Base-by-base conservation (phyloP, 2,113 vertebrate species). In the Dendropsophus ebraccatus region DNA sequence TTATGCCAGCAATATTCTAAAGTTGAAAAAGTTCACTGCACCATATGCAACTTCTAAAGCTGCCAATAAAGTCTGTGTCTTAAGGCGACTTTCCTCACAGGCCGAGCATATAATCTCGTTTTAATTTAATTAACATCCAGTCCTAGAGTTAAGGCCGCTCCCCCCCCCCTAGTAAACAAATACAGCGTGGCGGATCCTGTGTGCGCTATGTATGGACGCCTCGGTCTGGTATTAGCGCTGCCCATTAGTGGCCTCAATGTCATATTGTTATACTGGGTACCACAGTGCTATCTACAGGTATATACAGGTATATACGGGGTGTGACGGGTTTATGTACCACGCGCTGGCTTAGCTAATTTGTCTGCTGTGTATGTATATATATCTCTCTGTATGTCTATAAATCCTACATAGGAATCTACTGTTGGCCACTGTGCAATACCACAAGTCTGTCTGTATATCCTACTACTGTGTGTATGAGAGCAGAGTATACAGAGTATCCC, bases 81-180 rank as follows among this genome's bases (percentile, higher is more conserved):
- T 79, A 50, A 77, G 56, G 83, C 37, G 23, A 77, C 73, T 85
- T 78, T 79, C 45, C 74, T 35, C 74, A n/a, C 49, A 54, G 65
- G 37, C 49, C 65, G n/a, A 37, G 81, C 81, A 58, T 74, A 85
- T 77, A 62, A 77, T 77, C 28, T 65, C 35, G 30, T 65, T 69
- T 78, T 85, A 67, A 85, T 85, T 85, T 50, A 62, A 85, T 65
- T 83, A 83, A 83, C 67, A 73, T 56, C 67, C 49, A 25, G 35
- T n/a, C 37, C 54, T 81, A 35, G n/a, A 81, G 41, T 65, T n/a
- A 35, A 58, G 77, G 10, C 65, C 65, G 47, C 80, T 21, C 32
- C 14, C 65, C 47, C 10, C 35, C 12, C 62, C 28, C 67, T 7
- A 25, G 54, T 75, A 60, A 45, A 60, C 72, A 84, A 47, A 62